Percentiles rank a stretch among this genome's conserved stretches.
phyloP scores from a whole-genome alignment of 1,140 invertebrate genomes.

The Sitodiplosis mosellana region DNA sequence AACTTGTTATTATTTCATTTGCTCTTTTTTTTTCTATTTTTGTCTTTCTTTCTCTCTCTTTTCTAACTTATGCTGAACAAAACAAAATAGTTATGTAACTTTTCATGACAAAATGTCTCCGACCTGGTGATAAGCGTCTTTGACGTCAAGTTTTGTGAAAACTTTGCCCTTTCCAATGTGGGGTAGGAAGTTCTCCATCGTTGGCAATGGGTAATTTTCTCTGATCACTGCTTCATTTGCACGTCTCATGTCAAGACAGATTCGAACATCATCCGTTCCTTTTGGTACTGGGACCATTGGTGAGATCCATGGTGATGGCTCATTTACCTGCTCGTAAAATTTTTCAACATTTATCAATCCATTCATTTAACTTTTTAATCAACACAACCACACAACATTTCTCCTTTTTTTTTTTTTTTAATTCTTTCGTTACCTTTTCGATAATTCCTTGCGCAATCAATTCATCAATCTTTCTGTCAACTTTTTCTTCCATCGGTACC shows the following conservation, averaged over 20 bases:
- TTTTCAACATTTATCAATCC: too few relatives aligned
- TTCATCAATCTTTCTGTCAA: slow-evolving; percentile 5
- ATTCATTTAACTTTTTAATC: too few relatives aligned
- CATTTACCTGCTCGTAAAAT: slow-evolving; percentile 5
- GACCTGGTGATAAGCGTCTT: slow-evolving; percentile 14
- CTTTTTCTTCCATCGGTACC: slow-evolving; percentile 5
- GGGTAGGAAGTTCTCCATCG: slow-evolving; percentile 15
- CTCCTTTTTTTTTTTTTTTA: not conserved
- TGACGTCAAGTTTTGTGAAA: slow-evolving; percentile 14
- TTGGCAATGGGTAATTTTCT: slow-evolving; percentile 19
- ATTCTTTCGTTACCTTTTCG: too few relatives aligned
- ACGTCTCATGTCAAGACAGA: slow-evolving; percentile 23
- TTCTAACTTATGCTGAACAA: too few relatives aligned
- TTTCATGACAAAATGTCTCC: not conserved
- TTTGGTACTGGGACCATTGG: slow-evolving; percentile 18
- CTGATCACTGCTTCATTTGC: slow-evolving; percentile 21
- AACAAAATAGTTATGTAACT: too few relatives aligned
- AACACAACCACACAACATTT: too few relatives aligned
- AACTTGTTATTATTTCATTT: not conserved
- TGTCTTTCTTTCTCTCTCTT: too few relatives aligned
- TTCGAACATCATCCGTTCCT: slow-evolving; percentile 13
- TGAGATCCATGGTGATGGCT: slow-evolving; percentile 16
- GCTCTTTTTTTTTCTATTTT: too few relatives aligned
- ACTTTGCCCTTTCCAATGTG: slow-evolving; percentile 11
- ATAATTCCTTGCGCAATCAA: slow-evolving; percentile 6